A percentile compares a stretch with the other conserved stretches of the same genome.
Evolutionary conservation across 2,888 invertebrate genomes (phyloP).

Genomic region (Cephus rjabovi): DNA sequence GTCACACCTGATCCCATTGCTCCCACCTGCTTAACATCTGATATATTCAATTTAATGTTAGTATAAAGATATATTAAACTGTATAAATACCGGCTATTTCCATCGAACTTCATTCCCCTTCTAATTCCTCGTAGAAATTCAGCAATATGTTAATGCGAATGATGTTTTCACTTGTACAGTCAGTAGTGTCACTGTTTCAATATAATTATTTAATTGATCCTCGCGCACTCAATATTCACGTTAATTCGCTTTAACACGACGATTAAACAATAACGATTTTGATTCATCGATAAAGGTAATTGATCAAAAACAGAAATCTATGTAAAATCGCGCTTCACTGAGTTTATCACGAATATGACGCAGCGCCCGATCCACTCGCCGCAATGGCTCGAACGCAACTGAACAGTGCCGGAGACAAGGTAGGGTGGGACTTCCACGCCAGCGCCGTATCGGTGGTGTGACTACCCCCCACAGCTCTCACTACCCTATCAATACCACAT

Average conservation of each 20-base stretch:
- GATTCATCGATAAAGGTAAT: not conserved
- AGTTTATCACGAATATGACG: not conserved
- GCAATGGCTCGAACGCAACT: not conserved
- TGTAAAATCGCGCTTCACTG: not conserved
- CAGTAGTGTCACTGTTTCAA: not conserved
- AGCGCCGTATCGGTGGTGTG: not conserved
- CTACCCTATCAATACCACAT: not conserved
- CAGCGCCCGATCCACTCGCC: not conserved
- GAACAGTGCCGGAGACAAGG: not conserved
- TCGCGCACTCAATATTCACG: not conserved
- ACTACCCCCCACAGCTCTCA: not conserved
- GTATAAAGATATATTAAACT: not conserved
- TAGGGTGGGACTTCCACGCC: not conserved
- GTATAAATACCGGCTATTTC: conserved; percentile 16
- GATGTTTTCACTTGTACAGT: not conserved
- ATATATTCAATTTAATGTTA: not conserved
- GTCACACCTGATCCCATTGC: not conserved
- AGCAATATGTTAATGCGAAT: not conserved
- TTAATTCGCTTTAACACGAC: not conserved
- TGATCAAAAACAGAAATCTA: not conserved
- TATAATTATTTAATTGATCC: not conserved
- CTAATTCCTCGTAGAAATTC: not conserved
- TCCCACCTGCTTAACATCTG: no score
- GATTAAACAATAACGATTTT: not conserved
- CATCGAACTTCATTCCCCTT: conserved; percentile 56